Conservation (phyloP, 1,140 invertebrate species). For the Drosophila seguyi region DNA sequence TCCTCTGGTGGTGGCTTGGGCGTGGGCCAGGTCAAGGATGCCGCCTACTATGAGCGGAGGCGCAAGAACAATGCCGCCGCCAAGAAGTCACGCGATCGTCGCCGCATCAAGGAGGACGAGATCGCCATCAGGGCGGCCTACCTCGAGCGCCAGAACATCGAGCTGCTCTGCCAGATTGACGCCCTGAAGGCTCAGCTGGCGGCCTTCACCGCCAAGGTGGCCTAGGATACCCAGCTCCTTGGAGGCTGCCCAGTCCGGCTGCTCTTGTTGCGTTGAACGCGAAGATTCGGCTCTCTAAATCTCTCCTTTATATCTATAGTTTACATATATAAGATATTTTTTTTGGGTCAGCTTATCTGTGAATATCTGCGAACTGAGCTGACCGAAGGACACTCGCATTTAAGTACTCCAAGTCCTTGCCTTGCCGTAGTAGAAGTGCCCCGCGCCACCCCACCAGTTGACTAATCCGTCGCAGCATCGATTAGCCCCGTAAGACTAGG, state of each 20-base stretch:
- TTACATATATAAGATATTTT: neutral
- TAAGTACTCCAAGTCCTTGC: constrained; percentile 59
- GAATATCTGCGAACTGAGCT: constrained; percentile 23
- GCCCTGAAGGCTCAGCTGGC: constrained; percentile 78
- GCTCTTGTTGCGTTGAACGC: constrained; percentile 74
- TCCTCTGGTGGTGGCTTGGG: neutral
- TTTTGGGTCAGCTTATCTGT: constrained; percentile 57
- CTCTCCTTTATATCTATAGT: too few relatives aligned
- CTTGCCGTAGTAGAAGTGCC: constrained; percentile 47
- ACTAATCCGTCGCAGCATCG: constrained; percentile 20
- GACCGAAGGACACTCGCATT: constrained; percentile 28
- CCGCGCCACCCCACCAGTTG: constrained; percentile 69
- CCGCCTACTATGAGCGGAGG: constrained; percentile 94
- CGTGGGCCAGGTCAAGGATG: constrained; percentile 88
- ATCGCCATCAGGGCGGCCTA: constrained; percentile 95
- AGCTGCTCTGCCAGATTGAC: constrained; percentile 81
- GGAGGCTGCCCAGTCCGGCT: constrained; percentile 35
- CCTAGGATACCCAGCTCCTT: constrained; percentile 23
- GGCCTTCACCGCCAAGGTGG: constrained; percentile 69
- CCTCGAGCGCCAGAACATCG: constrained; percentile 90
- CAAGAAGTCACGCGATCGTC: constrained; percentile 95
- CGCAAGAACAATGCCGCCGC: constrained; percentile 98
- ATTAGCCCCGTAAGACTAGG: constrained; percentile 5
- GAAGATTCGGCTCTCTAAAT: constrained; percentile 30
- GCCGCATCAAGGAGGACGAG: constrained; percentile 96